Percentiles rank a stretch among this genome's conserved stretches.
Evolutionary conservation across 1,140 invertebrate genomes (phyloP).

Genomic region (Halictus rubicundus): DNA sequence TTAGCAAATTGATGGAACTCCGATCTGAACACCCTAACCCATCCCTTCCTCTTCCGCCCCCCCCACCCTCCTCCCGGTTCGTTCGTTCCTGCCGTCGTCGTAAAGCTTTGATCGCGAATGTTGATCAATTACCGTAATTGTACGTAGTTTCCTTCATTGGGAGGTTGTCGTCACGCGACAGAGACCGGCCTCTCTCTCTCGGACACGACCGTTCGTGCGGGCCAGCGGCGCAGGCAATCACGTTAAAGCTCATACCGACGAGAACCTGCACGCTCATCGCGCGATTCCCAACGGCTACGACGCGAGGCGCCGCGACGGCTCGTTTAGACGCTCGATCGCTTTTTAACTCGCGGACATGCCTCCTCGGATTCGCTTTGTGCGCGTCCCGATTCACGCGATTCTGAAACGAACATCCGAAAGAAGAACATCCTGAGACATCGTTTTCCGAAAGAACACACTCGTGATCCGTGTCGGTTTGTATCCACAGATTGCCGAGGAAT

Average conservation of each 20-base stretch:
- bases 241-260: slow-evolving; percentile 37
- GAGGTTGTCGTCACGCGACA: slow-evolving; percentile 48
- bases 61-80: too few relatives aligned
- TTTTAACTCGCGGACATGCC: not conserved
- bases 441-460: too few relatives aligned
- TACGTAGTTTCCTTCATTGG: slow-evolving; percentile 17
- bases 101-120: slow-evolving; percentile 48
- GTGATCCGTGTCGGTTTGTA: too few relatives aligned
- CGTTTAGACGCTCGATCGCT: slow-evolving; percentile 5
- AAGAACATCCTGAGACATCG: too few relatives aligned
- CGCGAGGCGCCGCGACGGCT: not conserved
- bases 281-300: not conserved
- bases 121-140: slow-evolving; percentile 64
- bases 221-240: slow-evolving; percentile 36
- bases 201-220: slow-evolving; percentile 23
- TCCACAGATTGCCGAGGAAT: too few relatives aligned
- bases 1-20: slow-evolving; percentile 56
- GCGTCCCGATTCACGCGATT: too few relatives aligned
- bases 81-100: not conserved
- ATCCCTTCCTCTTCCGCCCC: too few relatives aligned
- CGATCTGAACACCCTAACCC: not conserved
- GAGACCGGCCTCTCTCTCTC: not conserved
- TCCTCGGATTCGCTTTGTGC: not conserved
- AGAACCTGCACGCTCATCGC: not conserved
- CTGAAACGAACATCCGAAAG: too few relatives aligned